Percentiles rank a stretch among this genome's conserved stretches.
Evolutionary conservation across 2,888 invertebrate genomes (phyloP).

Genomic region (Leuctra nigra): DNA sequence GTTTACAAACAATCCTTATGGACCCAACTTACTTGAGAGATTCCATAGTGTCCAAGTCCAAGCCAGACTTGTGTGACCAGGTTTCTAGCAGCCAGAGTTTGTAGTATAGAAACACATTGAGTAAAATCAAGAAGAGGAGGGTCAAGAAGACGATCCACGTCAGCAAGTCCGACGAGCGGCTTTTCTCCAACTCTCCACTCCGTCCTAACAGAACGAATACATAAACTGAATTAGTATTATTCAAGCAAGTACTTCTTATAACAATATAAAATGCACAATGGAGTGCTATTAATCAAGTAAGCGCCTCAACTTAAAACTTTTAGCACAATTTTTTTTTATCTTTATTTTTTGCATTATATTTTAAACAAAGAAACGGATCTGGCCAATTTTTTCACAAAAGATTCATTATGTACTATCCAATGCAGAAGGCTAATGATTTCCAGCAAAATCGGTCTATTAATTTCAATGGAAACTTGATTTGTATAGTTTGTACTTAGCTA

Average conservation of each 20-base stretch:
- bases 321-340: no score
- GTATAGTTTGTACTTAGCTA: no score
- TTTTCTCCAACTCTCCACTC: neutral
- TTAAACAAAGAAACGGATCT: no score
- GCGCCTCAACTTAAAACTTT: no score
- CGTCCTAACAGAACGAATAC: neutral
- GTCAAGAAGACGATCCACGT: conserved; percentile 52
- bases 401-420: no score
- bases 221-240: no score
- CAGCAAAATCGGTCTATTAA: no score
- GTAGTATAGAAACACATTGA: conserved; percentile 77
- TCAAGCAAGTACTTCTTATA: neutral
- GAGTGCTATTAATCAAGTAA: neutral
- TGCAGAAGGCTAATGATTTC: no score
- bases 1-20: no score
- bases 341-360: no score
- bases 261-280: neutral
- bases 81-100: conserved; percentile 70
- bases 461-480: no score
- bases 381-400: no score
- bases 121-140: conserved; percentile 55
- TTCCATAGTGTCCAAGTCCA: conserved; percentile 41
- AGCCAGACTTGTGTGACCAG: conserved; percentile 34
- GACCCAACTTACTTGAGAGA: conserved; percentile 46
- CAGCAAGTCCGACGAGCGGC: conserved; percentile 17